Percentiles rank a stretch among this genome's conserved stretches.
Conservation (phyloP, 2,113 vertebrate species). For the Mesocricetus auratus region DNA sequence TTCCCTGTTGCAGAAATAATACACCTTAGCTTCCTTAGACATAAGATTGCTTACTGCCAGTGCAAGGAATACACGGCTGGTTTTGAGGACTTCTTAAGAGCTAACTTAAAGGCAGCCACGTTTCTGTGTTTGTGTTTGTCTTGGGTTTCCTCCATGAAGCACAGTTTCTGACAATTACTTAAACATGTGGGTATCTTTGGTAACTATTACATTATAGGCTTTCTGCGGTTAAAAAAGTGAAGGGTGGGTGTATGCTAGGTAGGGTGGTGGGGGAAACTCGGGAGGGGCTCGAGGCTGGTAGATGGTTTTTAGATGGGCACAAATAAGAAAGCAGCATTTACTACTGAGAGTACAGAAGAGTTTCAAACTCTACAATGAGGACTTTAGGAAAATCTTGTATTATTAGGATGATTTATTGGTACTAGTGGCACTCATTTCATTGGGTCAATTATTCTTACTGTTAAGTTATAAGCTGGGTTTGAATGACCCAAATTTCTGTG, state of each 20-base stretch:
- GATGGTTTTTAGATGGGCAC: neutral
- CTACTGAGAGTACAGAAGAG: neutral
- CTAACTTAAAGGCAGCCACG: neutral
- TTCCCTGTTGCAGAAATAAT: neutral
- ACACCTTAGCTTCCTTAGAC: neutral
- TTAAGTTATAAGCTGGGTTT: neutral
- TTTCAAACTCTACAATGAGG: neutral
- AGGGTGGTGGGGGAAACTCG: neutral
- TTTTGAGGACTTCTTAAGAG: neutral
- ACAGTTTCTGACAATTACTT: too few relatives aligned
- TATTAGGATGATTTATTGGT: conserved; percentile 24
- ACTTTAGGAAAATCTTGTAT: neutral
- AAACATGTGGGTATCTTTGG: too few relatives aligned
- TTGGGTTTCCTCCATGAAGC: conserved; percentile 15
- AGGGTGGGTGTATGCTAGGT: too few relatives aligned
- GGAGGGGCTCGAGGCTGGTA: neutral
- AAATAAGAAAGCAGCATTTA: neutral
- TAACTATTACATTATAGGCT: neutral
- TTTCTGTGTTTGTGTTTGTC: neutral
- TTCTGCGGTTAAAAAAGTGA: conserved; percentile 31
- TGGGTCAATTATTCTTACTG: neutral
- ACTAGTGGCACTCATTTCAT: neutral
- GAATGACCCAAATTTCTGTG: conserved; percentile 4
- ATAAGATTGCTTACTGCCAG: neutral
- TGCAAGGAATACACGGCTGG: neutral